A percentile compares a stretch with the other conserved stretches of the same genome.
phyloP scores from a whole-genome alignment of 2,797 vertebrate species.

The Sebastolobus altivelis region DNA sequence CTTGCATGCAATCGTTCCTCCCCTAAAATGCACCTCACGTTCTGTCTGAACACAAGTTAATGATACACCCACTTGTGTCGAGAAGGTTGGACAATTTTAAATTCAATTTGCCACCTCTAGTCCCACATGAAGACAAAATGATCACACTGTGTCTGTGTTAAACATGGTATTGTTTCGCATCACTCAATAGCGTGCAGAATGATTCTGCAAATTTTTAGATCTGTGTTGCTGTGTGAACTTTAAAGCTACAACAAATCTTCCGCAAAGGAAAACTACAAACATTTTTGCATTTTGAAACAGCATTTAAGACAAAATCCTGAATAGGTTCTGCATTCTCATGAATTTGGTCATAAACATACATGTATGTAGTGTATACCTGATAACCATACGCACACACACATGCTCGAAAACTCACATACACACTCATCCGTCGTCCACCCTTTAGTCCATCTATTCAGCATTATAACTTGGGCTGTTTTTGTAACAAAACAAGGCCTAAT shows the following conservation, averaged over 20 bases:
- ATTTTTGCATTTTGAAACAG: constrained; percentile 7
- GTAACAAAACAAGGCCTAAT: constrained; percentile 88
- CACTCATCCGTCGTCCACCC: constrained; percentile 68
- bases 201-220: background rate
- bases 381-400: constrained; percentile 54
- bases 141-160: no score
- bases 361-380: constrained; percentile 37
- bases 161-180: background rate
- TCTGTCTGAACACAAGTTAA: background rate
- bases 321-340: constrained; percentile 23
- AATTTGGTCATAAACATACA: constrained; percentile 45
- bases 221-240: background rate
- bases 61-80: background rate
- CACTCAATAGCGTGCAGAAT: background rate
- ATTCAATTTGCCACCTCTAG: background rate
- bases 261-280: background rate
- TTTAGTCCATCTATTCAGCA: constrained; percentile 80
- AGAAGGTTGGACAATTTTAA: background rate
- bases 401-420: constrained; percentile 56
- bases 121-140: background rate
- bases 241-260: background rate
- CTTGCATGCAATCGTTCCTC: background rate
- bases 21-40: background rate
- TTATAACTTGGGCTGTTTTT: constrained; percentile 86
- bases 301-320: background rate